These are phyloP conservation scores for Nematolebias whitei DNA, from an alignment of 2,113 vertebrate species.

Conservation along the genomic window DNA sequence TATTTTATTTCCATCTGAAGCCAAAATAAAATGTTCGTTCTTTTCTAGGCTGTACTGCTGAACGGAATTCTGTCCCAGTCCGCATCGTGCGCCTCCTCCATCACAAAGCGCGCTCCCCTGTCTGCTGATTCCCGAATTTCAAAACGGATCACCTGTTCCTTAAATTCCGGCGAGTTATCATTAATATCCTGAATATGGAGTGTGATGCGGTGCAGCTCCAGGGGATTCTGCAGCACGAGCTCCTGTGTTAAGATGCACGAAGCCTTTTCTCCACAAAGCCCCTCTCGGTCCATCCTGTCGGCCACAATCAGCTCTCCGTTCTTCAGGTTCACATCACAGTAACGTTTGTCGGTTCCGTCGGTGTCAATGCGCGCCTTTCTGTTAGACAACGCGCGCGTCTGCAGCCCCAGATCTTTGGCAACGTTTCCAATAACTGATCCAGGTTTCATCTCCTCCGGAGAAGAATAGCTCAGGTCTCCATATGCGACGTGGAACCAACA, in stretches of 20 bases:
- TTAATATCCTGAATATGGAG: conserved; percentile 77
- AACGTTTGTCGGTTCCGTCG: conserved; percentile 63
- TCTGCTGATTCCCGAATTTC: conserved; percentile 69
- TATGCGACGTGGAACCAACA: background rate
- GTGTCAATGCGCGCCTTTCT: conserved; percentile 80
- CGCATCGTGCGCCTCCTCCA: conserved; percentile 74
- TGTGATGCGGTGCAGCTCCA: conserved; percentile 60
- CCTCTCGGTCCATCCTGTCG: conserved; percentile 74
- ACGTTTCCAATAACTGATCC: conserved; percentile 79
- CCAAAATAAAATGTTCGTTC: conserved; percentile 70
- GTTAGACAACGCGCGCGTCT: conserved; percentile 71
- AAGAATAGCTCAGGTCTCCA: conserved; percentile 74
- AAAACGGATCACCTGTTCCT: conserved; percentile 15
- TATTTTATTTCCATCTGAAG: conserved; percentile 34
- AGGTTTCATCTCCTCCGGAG: conserved; percentile 78
- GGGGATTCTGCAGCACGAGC: conserved; percentile 71
- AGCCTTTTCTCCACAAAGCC: conserved; percentile 61
- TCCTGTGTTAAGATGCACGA: conserved; percentile 73
- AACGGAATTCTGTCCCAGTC: conserved; percentile 73
- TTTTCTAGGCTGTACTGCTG: conserved; percentile 64
- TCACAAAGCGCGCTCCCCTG: conserved; percentile 64
- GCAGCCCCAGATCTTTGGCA: conserved; percentile 82
- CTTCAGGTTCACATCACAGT: conserved; percentile 63
- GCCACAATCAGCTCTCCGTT: conserved; percentile 67
- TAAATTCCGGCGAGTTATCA: conserved; percentile 67